Base-by-base conservation (phyloP, 2,797 vertebrate species). In the Falco rusticolus region DNA sequence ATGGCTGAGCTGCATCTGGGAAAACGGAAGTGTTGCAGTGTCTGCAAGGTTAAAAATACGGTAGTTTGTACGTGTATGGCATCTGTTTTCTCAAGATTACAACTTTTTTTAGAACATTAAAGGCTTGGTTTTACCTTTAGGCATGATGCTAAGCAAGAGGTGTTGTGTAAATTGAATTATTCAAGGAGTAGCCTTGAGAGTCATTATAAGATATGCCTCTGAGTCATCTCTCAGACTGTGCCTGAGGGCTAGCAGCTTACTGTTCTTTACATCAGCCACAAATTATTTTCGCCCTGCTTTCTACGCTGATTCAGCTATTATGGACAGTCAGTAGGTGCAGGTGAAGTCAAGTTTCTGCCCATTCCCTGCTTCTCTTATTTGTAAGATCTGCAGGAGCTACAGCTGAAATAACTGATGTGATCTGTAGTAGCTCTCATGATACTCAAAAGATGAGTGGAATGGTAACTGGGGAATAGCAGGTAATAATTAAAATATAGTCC, bases 51-150 rank as follows among this genome's bases (percentile, higher is more conserved):
- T 81, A 9, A 68, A 77, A 21, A 19, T 91, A 17, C 21, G 39
- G 41, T 25, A 63, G 2, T 20, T 68, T 56, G 10, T 20, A 24
- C 0, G 0, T 12, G 10, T 53, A 33, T 56, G 48, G 9, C 22
- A 21, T 50, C 37, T 74, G 10, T 26, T 51, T 33, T 64, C 56
- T 87, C 48, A 70, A 45, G 34, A 29, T 82, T 16, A 10, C 28
- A 17, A 9, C 43, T 75, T 72, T 29, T 51, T 80, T 56, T 69
- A 19, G 57, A 91, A 65, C 4, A 5, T 50, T 54, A 47, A 47
- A 34, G 29, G 11, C 21, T 78, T 17, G 0, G 3, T 57, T 84
- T 79, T 90, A 63, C 83, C 50, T 78, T 68, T 60, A 77, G 65
- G 33, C 14, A 11, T 68, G 50, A 17, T 75, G 24, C 54, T 91